Percentiles rank a stretch among this genome's conserved stretches.
phyloP scores from a whole-genome alignment of 2,888 invertebrate species.

The Oxytorus armatus region DNA sequence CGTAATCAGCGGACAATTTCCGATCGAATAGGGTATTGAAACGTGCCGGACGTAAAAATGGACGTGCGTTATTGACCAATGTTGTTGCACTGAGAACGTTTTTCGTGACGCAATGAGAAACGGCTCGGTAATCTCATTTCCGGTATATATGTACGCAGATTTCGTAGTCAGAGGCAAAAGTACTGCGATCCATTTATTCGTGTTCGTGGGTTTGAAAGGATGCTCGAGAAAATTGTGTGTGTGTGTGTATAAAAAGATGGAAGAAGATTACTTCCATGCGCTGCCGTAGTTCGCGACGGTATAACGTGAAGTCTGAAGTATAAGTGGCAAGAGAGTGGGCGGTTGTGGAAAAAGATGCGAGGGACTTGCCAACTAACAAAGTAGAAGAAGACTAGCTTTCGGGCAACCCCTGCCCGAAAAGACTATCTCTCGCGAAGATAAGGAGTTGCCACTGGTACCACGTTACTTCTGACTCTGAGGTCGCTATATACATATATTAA shows the following conservation, averaged over 20 bases:
- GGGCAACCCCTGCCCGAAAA: conserved; percentile 12
- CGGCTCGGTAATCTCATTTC: conserved; percentile 11
- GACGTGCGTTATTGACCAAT: not conserved
- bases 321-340: not conserved
- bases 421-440: conserved; percentile 55
- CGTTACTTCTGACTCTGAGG: conserved; percentile 15
- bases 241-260: no score
- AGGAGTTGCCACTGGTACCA: conserved; percentile 42
- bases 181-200: no score
- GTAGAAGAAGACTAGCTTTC: conserved; percentile 4
- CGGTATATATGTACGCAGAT: no score
- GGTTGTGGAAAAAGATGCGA: conserved; percentile 26
- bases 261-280: conserved; percentile 54
- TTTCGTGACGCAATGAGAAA: no score
- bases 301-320: conserved; percentile 42
- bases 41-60: no score
- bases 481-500: no score
- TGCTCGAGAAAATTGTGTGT: no score
- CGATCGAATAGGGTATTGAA: no score
- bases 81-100: conserved; percentile 13
- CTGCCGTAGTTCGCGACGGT: conserved; percentile 33
- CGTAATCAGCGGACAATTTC: no score
- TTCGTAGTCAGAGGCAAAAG: no score
- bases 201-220: no score
- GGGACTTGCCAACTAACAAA: conserved; percentile 20